phyloP scores from a whole-genome alignment of 2,797 vertebrate species.

The Molossus molossus region DNA sequence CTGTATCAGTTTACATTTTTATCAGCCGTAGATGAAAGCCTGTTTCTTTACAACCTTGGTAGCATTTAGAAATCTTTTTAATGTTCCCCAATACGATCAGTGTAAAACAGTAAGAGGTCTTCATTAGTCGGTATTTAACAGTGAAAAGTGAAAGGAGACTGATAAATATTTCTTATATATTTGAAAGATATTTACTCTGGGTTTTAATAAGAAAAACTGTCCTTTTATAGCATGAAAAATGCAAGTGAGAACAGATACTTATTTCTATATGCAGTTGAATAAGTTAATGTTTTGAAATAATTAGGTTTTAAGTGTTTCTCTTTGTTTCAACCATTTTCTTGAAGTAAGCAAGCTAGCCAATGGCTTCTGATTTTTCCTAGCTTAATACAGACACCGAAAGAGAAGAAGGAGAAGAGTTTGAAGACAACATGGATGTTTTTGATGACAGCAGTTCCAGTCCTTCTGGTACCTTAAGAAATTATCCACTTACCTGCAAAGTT shows the following conservation, averaged over 20 bases:
- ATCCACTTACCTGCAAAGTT: conserved; percentile 98
- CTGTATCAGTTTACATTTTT: conserved; percentile 5
- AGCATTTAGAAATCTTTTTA: conserved; percentile 59
- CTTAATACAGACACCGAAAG: conserved; percentile 94
- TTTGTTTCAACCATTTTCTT: conserved; percentile 66
- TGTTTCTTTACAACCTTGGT: conserved; percentile 40
- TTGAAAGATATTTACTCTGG: conserved; percentile 45
- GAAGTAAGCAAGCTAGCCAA: conserved; percentile 67
- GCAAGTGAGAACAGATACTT: neutral
- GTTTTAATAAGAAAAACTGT: neutral
- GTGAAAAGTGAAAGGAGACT: conserved; percentile 55
- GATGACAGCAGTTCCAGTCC: conserved; percentile 99
- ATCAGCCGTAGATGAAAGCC: conserved; percentile 8
- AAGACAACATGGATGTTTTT: conserved; percentile 98
- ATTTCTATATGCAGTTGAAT: conserved; percentile 22
- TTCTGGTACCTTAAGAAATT: conserved; percentile 97
- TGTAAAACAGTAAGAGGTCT: conserved; percentile 66
- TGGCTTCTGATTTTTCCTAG: conserved; percentile 88
- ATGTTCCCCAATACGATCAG: conserved; percentile 25
- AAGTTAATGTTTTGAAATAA: conserved; percentile 73
- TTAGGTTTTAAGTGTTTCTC: conserved; percentile 53
- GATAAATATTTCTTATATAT: conserved; percentile 52
- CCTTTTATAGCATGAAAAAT: conserved; percentile 71
- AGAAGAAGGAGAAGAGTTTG: conserved; percentile 97
- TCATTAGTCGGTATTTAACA: conserved; percentile 60